Evolutionary conservation across 2,113 vertebrate species (phyloP).

Genomic region (Colaptes auratus): DNA sequence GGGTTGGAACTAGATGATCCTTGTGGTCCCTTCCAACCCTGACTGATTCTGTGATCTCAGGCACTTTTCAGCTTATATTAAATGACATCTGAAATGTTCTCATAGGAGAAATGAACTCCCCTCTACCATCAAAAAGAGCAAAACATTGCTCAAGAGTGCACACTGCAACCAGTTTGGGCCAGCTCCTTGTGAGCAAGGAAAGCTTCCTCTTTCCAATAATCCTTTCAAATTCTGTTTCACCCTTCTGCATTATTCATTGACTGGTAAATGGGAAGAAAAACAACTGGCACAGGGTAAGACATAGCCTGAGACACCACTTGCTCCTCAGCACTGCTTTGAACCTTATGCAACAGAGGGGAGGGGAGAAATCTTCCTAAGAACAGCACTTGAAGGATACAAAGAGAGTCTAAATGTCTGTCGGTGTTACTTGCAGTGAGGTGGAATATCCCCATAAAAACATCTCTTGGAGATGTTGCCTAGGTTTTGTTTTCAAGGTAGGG

Average conservation of each 20-base stretch:
- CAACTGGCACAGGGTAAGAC: neutral
- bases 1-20: too few species aligned
- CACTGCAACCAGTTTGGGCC: neutral
- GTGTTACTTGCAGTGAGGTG: neutral
- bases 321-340: neutral
- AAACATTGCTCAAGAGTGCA: neutral
- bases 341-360: neutral
- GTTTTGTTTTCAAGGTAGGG: neutral
- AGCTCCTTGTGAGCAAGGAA: neutral
- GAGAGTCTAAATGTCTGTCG: neutral
- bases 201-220: neutral
- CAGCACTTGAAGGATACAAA: neutral
- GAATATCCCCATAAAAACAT: neutral
- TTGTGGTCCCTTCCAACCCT: too few species aligned
- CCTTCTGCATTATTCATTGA: neutral
- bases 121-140: neutral
- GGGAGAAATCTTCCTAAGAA: neutral
- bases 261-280: neutral
- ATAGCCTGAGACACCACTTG: neutral
- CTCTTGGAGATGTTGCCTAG: neutral
- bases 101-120: neutral
- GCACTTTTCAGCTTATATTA: neutral
- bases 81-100: constrained; percentile 4
- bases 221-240: neutral
- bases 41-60: too few species aligned